Base-by-base conservation (phyloP, 2,113 vertebrate genomes). In the Fulica atra region DNA sequence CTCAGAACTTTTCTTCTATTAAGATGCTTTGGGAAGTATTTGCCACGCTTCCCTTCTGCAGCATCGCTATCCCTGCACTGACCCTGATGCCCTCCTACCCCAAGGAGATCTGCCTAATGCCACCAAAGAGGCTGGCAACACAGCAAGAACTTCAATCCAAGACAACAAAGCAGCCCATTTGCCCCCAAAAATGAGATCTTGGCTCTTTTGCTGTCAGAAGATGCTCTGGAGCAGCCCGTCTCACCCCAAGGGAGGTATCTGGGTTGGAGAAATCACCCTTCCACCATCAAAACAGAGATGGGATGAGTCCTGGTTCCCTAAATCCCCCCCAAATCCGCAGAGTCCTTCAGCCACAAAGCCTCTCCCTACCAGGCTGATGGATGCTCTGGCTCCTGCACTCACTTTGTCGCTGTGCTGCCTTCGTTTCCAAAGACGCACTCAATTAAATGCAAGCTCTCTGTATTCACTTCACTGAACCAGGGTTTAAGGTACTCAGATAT, bases 1-100 rank as follows among this genome's bases (percentile, higher is more conserved):
- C 44, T 68, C 68, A 56, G 72, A 76, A 82, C 63, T 68, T 81
- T 70, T 63, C 46, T 51, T 56, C 44, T 59, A 11, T n/a, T 48
- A 18, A 44, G 42, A 40, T 93, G 57, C 73, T 72, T 91, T 63
- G 12, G 13, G 33, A 80, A 53, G 24, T 12, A 17, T 60, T 86
- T 76, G 7, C 29, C 4, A 1, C 16, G 2, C 54, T 64, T 69
- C 35, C 68, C 38, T 59, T 25, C 44, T 42, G 50, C 50, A 65
- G n/a, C 35, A 4, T 19, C 3, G 0, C 42, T 18, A 5, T 25
- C 26, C 46, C 54, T 3, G 4, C 69, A 70, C 60, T 2, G 3
- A 8, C n/a, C n/a, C 10, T 0, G 0, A 3, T 9, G 28, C 21
- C 31, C 38, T 69, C 74, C 46, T 13, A 13, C 4, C 18, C 35